Evolutionary conservation across 2,113 vertebrate species (phyloP).

Genomic region (Ceuthmochares aereus): DNA sequence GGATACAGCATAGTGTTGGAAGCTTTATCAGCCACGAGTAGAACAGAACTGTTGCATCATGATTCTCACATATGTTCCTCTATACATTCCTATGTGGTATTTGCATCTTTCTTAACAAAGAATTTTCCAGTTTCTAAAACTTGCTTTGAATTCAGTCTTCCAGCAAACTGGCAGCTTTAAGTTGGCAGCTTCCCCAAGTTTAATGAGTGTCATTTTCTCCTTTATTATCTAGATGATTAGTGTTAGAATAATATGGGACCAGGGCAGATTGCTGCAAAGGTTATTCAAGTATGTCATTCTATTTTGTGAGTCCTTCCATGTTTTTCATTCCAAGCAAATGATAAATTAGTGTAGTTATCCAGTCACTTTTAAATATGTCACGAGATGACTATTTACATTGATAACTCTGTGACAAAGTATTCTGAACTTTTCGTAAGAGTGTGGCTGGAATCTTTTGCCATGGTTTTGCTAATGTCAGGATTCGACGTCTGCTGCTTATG

Average conservation of each 20-base stretch:
- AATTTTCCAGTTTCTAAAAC: not conserved
- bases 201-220: not conserved
- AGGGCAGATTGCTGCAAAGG: not conserved
- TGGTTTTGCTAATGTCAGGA: not conserved
- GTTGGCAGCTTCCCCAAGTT: not conserved
- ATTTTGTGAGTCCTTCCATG: not conserved
- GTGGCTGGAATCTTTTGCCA: not conserved
- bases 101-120: not conserved
- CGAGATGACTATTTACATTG: not conserved
- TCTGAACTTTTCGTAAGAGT: not conserved
- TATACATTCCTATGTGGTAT: not conserved
- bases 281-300: not conserved
- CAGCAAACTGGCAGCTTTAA: not conserved
- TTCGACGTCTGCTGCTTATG: not conserved
- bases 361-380: not conserved
- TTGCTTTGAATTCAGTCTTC: slow-evolving; percentile 11
- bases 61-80: slow-evolving; percentile 1
- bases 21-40: not conserved
- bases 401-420: not conserved
- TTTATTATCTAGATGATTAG: not conserved
- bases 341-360: not conserved
- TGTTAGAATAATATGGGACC: not conserved
- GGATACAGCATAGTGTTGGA: not conserved
- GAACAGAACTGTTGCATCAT: slow-evolving; percentile 18
- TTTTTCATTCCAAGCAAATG: not conserved